These are phyloP conservation scores for Eurytemora carolleeae DNA, from an alignment of 1,140 invertebrate species.

Conservation along the genomic window DNA sequence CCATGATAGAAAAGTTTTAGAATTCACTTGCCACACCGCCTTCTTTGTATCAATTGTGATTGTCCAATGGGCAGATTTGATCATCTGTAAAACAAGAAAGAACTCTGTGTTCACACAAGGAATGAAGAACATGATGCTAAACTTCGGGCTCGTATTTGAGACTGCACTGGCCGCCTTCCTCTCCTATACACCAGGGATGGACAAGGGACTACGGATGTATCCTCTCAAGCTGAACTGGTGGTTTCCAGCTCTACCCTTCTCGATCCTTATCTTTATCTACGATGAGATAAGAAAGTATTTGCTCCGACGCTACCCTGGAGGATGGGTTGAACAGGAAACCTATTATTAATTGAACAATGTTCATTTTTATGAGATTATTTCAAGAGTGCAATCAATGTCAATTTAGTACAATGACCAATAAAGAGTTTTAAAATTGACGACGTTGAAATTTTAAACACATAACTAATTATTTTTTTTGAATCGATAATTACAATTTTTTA, in stretches of 20 bases:
- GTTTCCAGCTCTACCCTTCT: conserved; percentile 53
- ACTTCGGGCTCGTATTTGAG: conserved; percentile 56
- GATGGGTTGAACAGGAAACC: conserved; percentile 53
- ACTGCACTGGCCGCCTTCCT: conserved; percentile 42
- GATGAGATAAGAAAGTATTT: conserved; percentile 48
- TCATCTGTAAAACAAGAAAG: conserved; percentile 44
- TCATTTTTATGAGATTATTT: too few species aligned
- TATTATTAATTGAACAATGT: too few species aligned
- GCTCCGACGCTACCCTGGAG: conserved; percentile 38
- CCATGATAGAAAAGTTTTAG: conserved; percentile 36
- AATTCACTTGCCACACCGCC: conserved; percentile 44
- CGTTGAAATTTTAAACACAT: too few species aligned
- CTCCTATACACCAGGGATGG: conserved; percentile 48
- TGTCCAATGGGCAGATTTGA: conserved; percentile 46
- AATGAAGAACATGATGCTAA: conserved; percentile 54
- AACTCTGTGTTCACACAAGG: conserved; percentile 42
- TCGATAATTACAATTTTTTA: too few species aligned
- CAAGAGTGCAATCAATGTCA: too few species aligned
- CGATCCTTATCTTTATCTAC: conserved; percentile 48
- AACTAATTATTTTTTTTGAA: too few species aligned
- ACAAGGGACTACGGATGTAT: conserved; percentile 37
- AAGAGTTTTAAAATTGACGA: too few species aligned
- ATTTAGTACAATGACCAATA: too few species aligned
- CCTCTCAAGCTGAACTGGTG: conserved; percentile 44
- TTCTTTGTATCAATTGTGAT: conserved; percentile 47